Percentiles rank a stretch among this genome's conserved stretches.
Conservation (phyloP, 2,113 vertebrate genomes). For the Ovis canadensis region DNA sequence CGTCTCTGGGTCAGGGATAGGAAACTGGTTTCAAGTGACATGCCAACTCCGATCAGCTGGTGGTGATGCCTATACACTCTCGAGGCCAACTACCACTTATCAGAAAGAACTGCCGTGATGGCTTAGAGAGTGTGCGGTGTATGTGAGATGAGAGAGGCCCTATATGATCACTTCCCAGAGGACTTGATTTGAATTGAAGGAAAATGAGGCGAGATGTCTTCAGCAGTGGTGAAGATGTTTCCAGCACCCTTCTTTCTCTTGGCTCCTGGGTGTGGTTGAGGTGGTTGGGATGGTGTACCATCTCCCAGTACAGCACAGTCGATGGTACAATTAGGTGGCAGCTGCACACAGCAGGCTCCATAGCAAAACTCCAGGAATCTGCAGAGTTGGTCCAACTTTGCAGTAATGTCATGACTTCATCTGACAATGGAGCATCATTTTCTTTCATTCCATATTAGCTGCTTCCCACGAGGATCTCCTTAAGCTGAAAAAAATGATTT, state of each 20-base stretch:
- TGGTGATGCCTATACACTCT: background rate
- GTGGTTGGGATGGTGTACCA: no score
- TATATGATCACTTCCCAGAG: background rate
- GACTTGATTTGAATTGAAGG: background rate
- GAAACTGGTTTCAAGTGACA: background rate
- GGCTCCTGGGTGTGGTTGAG: background rate
- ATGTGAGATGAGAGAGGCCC: background rate
- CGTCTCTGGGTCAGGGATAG: background rate
- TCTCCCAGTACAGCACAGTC: background rate
- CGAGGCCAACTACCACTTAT: background rate
- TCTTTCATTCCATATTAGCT: background rate
- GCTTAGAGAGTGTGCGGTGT: background rate
- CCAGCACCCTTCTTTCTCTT: background rate
- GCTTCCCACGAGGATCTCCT: background rate
- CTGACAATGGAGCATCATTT: background rate
- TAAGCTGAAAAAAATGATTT: background rate
- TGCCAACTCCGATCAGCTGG: background rate
- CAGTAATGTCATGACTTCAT: background rate
- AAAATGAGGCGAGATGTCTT: background rate
- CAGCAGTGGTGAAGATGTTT: background rate
- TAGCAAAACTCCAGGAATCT: background rate
- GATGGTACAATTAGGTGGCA: background rate
- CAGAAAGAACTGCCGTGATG: background rate
- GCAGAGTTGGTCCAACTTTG: background rate
- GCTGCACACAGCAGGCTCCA: background rate